These are phyloP conservation scores for Exephanes ischioxanthus DNA, from an alignment of 2,888 invertebrate genomes.

Conservation along the genomic window DNA sequence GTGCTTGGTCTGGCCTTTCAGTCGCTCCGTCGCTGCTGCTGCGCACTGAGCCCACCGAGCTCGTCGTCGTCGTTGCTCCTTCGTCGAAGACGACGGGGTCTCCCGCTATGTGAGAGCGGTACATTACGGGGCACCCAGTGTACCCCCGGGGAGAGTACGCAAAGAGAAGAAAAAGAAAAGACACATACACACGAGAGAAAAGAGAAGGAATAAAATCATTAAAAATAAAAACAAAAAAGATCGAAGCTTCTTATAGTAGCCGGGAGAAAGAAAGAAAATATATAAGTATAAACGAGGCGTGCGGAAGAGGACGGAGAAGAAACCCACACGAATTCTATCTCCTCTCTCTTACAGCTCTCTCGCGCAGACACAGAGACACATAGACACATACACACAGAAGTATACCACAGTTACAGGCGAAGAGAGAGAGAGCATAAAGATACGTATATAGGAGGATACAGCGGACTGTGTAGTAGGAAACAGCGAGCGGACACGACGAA, in stretches of 20 bases:
- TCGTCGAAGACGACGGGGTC: slow-evolving; percentile 70
- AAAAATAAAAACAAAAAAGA: not conserved
- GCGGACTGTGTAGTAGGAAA: slow-evolving; percentile 22
- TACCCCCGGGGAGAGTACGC: slow-evolving; percentile 57
- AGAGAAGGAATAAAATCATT: slow-evolving; percentile 27
- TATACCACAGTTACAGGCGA: not conserved
- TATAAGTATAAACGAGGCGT: not conserved
- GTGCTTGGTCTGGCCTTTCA: slow-evolving; percentile 65
- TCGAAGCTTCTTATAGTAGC: not conserved
- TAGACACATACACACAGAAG: not conserved
- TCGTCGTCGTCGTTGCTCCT: slow-evolving; percentile 48
- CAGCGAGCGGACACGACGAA: slow-evolving; percentile 61
- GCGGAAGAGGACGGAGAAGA: not conserved
- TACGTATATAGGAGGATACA: slow-evolving; percentile 19
- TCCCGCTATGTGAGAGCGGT: slow-evolving; percentile 77
- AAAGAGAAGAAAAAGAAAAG: slow-evolving; percentile 27
- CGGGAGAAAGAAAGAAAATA: slow-evolving; percentile 4
- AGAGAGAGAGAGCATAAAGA: slow-evolving; percentile 35
- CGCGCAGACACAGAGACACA: slow-evolving; percentile 13
- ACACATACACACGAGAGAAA: slow-evolving; percentile 15
- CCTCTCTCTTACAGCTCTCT: slow-evolving; percentile 14
- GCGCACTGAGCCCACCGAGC: slow-evolving; percentile 68
- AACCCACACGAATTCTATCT: slow-evolving; percentile 19
- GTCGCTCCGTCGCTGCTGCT: slow-evolving; percentile 68
- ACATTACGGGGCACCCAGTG: slow-evolving; percentile 74